Evolutionary conservation across 64 coral and sea anemone genomes (phyloP), one percentile per base, ranked within the genome.

Genomic region (Pachyseris speciosa): DNA sequence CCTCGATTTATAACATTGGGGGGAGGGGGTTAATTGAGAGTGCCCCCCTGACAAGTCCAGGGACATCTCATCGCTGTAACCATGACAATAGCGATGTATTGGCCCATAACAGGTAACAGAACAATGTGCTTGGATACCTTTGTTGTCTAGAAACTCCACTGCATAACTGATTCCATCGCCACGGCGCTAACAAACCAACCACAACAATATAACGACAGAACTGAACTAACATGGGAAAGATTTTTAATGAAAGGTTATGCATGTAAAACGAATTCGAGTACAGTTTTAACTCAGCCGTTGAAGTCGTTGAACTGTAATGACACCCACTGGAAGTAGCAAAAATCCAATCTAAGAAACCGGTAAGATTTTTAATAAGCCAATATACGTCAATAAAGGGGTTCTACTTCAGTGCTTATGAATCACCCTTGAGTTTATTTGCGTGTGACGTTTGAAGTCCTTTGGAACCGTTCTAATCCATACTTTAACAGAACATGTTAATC

Each of bases 31-130:
- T 10, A 67, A 11, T 4, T 13, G 8, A 7, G 15, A 2, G 0
- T 10, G 52, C 77, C 47, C 75, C 77, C 77, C 51, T 34, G 74
- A 61, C 7, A 30, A 8, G 63, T 26, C 11, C 9, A 9, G 33
- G 1, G 0, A 36, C 50, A 33, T 28, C 51, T 31, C 17, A 36
- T 20, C 28, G 9, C 34, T 24, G 77, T 81, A 61, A 26, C 77
- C 77, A 81, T 81, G 53, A 63, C 77, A 81, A 81, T 80, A 24
- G 49, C 36, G 10, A 17, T 38, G 77, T 38, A 80, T 81, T 40
- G 31, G 5, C 22, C 28, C 75, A 57, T 43, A 74, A 74, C 70
- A 74, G 70, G 42, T 44, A 3, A 24, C 6, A 10, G 70, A 80
- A 80, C 75, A 80, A 80, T 58, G 29, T 16, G 49, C 4, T 34